phyloP scores from a whole-genome alignment of 2,888 invertebrate genomes.

The Pseudococcus viburni region DNA sequence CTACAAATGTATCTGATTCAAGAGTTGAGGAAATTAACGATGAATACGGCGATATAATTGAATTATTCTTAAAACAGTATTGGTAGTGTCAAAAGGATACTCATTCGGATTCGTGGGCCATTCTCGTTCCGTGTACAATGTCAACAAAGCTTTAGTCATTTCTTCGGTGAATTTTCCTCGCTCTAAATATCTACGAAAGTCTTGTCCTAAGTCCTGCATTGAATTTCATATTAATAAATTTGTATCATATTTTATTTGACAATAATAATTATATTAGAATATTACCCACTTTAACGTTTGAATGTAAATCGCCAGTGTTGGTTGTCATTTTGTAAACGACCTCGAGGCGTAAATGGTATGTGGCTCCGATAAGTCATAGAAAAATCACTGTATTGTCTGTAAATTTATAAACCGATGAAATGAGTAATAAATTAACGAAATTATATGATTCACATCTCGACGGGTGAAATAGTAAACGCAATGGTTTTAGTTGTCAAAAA shows the following conservation, averaged over 20 bases:
- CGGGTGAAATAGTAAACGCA: background rate
- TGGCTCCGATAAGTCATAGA: conserved; percentile 10
- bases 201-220: conserved; percentile 54
- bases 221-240: background rate
- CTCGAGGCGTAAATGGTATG: background rate
- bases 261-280: background rate
- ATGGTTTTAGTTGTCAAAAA: background rate
- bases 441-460: background rate
- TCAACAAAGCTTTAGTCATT: conserved; percentile 32
- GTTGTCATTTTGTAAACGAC: conserved; percentile 22
- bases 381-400: conserved; percentile 40
- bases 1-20: conserved; percentile 52
- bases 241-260: background rate
- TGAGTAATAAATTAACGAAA: background rate
- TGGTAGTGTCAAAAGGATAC: conserved; percentile 29
- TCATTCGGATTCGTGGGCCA: conserved; percentile 64
- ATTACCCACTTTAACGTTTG: conserved; percentile 50
- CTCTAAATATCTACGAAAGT: conserved; percentile 61
- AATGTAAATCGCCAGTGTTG: conserved; percentile 31
- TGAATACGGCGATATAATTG: background rate
- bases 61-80: background rate
- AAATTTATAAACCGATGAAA: background rate
- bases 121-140: conserved; percentile 59
- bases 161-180: conserved; percentile 59
- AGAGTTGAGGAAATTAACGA: background rate